These are phyloP conservation scores for Bufo bufo DNA, from an alignment of 2,113 vertebrate species.

Conservation along the genomic window DNA sequence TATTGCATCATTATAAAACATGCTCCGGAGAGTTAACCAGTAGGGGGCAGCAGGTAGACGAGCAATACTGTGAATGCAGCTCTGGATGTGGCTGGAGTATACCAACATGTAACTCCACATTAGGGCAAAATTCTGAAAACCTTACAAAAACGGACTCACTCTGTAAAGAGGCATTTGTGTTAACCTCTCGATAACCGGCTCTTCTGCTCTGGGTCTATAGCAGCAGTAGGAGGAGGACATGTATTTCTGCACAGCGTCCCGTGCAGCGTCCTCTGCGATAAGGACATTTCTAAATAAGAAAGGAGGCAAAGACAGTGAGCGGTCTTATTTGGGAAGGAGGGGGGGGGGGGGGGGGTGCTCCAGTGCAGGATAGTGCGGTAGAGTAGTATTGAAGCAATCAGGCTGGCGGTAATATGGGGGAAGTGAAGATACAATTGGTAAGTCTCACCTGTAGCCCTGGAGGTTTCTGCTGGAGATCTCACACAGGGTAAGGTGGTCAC, in stretches of 20 bases:
- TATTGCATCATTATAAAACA: not conserved
- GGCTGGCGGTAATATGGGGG: not conserved
- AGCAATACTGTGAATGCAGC: not conserved
- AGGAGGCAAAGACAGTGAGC: not conserved
- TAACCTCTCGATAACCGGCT: not conserved
- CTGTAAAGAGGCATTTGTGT: conserved; percentile 10
- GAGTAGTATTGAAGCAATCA: too few relatives aligned
- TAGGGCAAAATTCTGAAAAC: not conserved
- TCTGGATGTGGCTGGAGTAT: not conserved
- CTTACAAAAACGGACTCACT: not conserved
- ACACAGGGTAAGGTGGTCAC: not conserved
- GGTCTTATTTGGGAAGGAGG: not conserved
- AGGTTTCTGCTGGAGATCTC: not conserved
- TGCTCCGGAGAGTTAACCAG: not conserved
- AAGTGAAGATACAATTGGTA: not conserved
- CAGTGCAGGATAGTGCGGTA: too few relatives aligned
- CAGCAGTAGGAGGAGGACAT: not conserved
- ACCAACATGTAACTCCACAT: not conserved
- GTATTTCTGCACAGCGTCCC: not conserved
- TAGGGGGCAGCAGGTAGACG: not conserved
- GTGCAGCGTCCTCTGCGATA: not conserved
- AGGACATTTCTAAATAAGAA: not conserved
- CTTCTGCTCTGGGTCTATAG: not conserved
- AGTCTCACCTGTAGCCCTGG: not conserved
- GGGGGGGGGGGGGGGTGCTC: too few relatives aligned